Evolutionary conservation across 2,888 invertebrate genomes (phyloP), one percentile per base, ranked within the genome.

Genomic region (Apeira syringaria): DNA sequence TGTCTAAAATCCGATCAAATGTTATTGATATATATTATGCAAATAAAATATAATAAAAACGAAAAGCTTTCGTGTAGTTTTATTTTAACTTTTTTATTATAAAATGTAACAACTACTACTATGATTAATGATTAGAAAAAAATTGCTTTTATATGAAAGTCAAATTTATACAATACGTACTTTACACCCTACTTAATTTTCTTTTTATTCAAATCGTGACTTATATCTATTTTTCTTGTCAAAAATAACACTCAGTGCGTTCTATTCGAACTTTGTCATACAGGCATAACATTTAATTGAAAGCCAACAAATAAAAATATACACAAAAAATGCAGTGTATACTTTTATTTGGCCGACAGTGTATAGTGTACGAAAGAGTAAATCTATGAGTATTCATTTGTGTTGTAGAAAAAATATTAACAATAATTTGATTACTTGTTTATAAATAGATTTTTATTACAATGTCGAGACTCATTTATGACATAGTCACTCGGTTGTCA

Each of bases 321-420:
- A 34, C 20, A 17, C 15, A 18, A 26, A 25, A 25, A 41, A 25
- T 2, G 2, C 1, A 5, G 20, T 15, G 13, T 42, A 22, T 28
- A 38, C 42, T 51, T 54, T 56, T 46, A 38, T 37, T 50, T 47
- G 49, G 31, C 50, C 50, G 25, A 45, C 34, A 43, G 37, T 52
- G 45, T 55, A 47, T 22, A 40, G 47, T 39, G 36, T 45, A 45
- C 40, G 47, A 24, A 38, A 24, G 31, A 31, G 13, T 30, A 34
- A n/a, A 37, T 28, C 31, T 52, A 48, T 38, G 47, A 53, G 38
- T 56, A 55, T 45, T n/a, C n/a, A n/a, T n/a, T 47, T 47, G 59
- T 52, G 57, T 60, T 50, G 58, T 64, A 63, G 57, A 59, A 61
- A 61, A 62, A 61, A 67, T 62, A 62, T 62, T 52, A 53, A 55